Base-by-base conservation (phyloP, 2,888 invertebrate genomes). In the Piscicola geometra region DNA sequence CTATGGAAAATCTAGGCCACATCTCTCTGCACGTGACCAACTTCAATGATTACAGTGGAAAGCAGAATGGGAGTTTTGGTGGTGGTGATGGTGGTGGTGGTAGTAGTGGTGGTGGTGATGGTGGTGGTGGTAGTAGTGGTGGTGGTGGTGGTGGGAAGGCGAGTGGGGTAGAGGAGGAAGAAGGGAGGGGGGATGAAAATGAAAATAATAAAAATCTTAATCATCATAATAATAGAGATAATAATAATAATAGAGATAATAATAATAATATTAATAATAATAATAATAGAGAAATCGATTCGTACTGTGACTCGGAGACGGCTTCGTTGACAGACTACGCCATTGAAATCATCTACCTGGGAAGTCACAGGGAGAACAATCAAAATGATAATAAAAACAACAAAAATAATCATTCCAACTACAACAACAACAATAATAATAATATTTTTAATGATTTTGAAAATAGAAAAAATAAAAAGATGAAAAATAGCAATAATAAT, bases 241-340 rank as follows among this genome's bases (percentile, higher is more conserved):
- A 56, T 18, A 25, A 56, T 56, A 56, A 56, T 25, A 56, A 25
- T 56, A 25, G n/a, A 18, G 5, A 56, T 3, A 56, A 25, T n/a
- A 56, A 56, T 25, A 21, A 56, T 25, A 56, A 56, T n/a, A 56
- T 18, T 56, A n/a, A 56, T 5, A 5, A 9, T 21, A 56, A 15
- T 25, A 21, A 21, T 56, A 18, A 56, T 56, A 21, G 3, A 21
- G 60, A 56, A 21, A 25, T 21, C 3, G 60, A 56, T 25, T 56
- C 60, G 9, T 56, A 56, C n/a, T 56, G 60, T 25, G 60, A 56
- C n/a, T 56, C 60, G 12, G n/a, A 56, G 15, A 56, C 60, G n/a
- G 21, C 60, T 25, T n/a, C 60, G 9, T n/a, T 56, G 25, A 56
- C 60, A 3, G 60, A 56, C 3, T 56, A 56, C 25, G n/a, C 60